A percentile compares a stretch with the other conserved stretches of the same genome.
Evolutionary conservation across 2,113 vertebrate genomes (phyloP).

Genomic region (Pangasianodon gigas): DNA sequence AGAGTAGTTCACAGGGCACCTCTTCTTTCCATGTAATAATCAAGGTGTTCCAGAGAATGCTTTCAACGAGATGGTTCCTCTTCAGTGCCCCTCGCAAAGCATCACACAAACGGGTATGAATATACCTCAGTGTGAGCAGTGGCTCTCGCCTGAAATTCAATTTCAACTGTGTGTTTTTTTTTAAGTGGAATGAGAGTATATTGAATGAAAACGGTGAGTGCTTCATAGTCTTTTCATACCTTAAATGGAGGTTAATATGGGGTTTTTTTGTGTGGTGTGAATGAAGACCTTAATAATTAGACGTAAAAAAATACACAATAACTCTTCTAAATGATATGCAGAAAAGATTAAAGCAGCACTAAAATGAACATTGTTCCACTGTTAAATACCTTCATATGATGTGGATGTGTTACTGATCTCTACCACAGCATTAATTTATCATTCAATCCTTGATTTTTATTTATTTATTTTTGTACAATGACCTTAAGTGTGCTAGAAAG

Average conservation of each 20-base stretch:
- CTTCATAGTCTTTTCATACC: conserved; percentile 29
- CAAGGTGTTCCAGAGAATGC: conserved; percentile 69
- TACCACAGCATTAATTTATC: background rate
- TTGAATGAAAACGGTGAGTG: conserved; percentile 56
- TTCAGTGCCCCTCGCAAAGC: conserved; percentile 68
- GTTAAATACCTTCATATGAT: background rate
- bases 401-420: background rate
- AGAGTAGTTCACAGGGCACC: conserved; percentile 68
- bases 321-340: conserved; percentile 10
- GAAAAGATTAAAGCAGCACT: background rate
- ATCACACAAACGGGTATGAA: conserved; percentile 65
- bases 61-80: conserved; percentile 68
- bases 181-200: conserved; percentile 64
- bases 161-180: conserved; percentile 56
- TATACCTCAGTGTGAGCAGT: conserved; percentile 60
- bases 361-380: background rate
- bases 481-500: background rate
- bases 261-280: background rate
- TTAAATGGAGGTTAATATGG: conserved; percentile 21
- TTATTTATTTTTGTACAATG: background rate
- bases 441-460: background rate
- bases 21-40: conserved; percentile 71
- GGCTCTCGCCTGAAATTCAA: conserved; percentile 65
- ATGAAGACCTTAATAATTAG: conserved; percentile 35
- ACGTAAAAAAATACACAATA: background rate